Evolutionary conservation across 2,113 vertebrate genomes (phyloP), one percentile per base, ranked within the genome.

Genomic region (Benitochromis conjunctus): DNA sequence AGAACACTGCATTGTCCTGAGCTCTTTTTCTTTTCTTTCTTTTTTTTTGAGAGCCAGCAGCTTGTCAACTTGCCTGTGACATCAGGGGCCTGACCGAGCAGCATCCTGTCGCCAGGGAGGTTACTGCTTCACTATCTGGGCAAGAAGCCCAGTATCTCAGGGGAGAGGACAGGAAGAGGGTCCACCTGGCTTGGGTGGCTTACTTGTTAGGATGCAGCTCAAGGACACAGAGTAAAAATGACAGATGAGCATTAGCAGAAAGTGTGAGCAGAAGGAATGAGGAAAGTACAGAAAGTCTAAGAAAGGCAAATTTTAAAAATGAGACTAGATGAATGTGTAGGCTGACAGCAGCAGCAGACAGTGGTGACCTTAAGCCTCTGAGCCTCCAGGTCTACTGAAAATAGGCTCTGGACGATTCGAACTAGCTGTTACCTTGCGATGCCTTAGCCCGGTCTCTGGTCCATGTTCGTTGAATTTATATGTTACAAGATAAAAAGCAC

Each of bases 31-130:
- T 26, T 26, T 26, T 56, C 24, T 3, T 3, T 57, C 43, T 83
- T 13, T 16, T 0, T 38, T 64, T 38, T 14, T 48, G 3, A 62
- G 46, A 82, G 80, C 88, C 66, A 87, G 84, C 86, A 90, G 85
- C 83, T 76, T 89, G 83, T 87, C 76, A 57, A 57, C 24, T 83
- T 86, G 83, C 36, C 43, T 60, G 77, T 71, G 76, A 83, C 74
- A 88, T 88, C 43, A 88, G 58, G 85, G 85, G 62, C 66, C 83
- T 90, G 89, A 79, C 46, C 79, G 86, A 92, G 84, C 80, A 81
- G 60, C 79, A 87, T 83, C 24, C 78, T 81, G 86, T 80, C 77
- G 81, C 19, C 54, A 78, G 77, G 60, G 55, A 74, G 21, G 51
- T 88, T 57, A 79, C 58, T 83, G 80, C 76, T 76, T 85, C 79